These are phyloP conservation scores for Drosophila nannoptera DNA, from an alignment of 1,140 invertebrate genomes.

Conservation along the genomic window DNA sequence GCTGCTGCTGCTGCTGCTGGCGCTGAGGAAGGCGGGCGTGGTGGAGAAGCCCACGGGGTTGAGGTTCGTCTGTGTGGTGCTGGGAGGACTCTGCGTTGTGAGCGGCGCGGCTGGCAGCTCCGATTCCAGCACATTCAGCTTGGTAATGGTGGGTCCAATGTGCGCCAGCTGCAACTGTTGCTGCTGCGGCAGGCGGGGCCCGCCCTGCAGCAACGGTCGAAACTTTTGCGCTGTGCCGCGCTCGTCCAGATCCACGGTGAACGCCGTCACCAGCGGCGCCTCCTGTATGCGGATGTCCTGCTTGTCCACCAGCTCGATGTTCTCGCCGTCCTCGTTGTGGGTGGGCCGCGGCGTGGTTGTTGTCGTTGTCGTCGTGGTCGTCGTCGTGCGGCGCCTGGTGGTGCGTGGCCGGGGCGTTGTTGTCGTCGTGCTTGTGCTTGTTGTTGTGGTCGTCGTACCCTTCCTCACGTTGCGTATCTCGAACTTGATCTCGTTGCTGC, in stretches of 20 bases:
- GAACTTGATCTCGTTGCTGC: slow-evolving; percentile 72
- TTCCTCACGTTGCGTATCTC: slow-evolving; percentile 70
- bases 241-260: slow-evolving; percentile 90
- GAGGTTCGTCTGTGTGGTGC: slow-evolving; percentile 47
- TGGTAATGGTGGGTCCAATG: slow-evolving; percentile 72
- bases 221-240: slow-evolving; percentile 86
- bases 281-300: slow-evolving; percentile 89
- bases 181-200: slow-evolving; percentile 57
- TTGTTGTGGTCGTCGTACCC: slow-evolving; percentile 29
- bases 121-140: slow-evolving; percentile 67
- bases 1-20: slow-evolving; percentile 50
- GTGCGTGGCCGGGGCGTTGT: slow-evolving; percentile 79
- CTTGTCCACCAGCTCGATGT: slow-evolving; percentile 83
- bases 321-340: slow-evolving; percentile 83
- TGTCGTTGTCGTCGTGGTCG: slow-evolving; percentile 80
- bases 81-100: slow-evolving; percentile 59
- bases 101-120: slow-evolving; percentile 49
- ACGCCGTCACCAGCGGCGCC: slow-evolving; percentile 88
- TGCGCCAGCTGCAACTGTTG: slow-evolving; percentile 40
- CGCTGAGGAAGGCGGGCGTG: slow-evolving; percentile 53
- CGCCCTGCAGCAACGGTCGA: slow-evolving; percentile 83
- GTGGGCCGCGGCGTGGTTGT: slow-evolving; percentile 82
- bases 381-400: slow-evolving; percentile 81
- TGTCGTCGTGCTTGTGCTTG: slow-evolving; percentile 75
- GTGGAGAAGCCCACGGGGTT: slow-evolving; percentile 48